Conservation (phyloP, 2,888 invertebrate genomes). For the Tribolium freemani region DNA sequence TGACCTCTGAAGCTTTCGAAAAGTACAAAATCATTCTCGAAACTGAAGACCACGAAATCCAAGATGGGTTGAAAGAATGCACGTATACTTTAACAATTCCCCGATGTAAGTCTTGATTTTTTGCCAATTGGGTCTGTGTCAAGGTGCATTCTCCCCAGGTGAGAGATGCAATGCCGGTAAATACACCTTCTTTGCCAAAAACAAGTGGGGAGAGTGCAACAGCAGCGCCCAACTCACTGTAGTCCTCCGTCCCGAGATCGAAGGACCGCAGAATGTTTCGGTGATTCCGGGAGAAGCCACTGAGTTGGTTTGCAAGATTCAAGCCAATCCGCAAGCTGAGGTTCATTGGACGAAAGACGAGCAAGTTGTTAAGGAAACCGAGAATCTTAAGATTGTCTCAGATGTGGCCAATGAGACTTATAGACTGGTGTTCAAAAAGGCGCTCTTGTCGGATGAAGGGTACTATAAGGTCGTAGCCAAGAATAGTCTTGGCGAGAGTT, state of each 20-base stretch:
- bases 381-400: slow-evolving; percentile 73
- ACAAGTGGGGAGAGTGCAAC: slow-evolving; percentile 84
- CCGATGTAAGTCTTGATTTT: slow-evolving; percentile 69
- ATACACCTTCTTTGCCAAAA: slow-evolving; percentile 84
- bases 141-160: slow-evolving; percentile 64
- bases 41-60: slow-evolving; percentile 76
- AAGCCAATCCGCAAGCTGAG: slow-evolving; percentile 91
- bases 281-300: slow-evolving; percentile 84
- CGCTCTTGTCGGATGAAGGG: slow-evolving; percentile 81
- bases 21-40: slow-evolving; percentile 72
- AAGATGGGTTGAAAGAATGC: slow-evolving; percentile 85
- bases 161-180: slow-evolving; percentile 85
- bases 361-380: slow-evolving; percentile 73
- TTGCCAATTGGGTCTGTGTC: background rate
- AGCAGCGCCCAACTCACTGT: slow-evolving; percentile 84
- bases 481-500: slow-evolving; percentile 83
- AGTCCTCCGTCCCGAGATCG: slow-evolving; percentile 83
- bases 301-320: slow-evolving; percentile 78
- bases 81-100: slow-evolving; percentile 84
- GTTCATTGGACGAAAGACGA: slow-evolving; percentile 87
- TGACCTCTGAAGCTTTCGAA: slow-evolving; percentile 74
- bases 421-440: slow-evolving; percentile 80
- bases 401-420: slow-evolving; percentile 76
- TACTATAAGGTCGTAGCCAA: slow-evolving; percentile 83
- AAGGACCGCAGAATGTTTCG: slow-evolving; percentile 80